Conservation (phyloP, 2,888 invertebrate genomes). For the Asteroscopus sphinx region DNA sequence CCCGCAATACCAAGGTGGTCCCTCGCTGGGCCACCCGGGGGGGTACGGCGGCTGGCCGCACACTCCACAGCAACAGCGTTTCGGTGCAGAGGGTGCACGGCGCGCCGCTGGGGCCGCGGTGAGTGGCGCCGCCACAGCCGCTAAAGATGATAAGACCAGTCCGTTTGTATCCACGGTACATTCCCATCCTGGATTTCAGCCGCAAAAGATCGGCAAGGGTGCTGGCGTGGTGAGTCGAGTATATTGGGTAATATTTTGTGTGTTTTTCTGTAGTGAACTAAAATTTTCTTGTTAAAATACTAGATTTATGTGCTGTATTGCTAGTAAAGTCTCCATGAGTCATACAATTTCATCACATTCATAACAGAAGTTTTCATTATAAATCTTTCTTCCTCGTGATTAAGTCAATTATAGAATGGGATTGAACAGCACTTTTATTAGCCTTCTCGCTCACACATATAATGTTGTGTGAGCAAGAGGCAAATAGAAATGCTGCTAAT, state of each 20-base stretch:
- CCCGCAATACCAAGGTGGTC: slow-evolving; percentile 86
- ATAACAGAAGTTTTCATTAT: too few species aligned
- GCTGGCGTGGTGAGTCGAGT: slow-evolving; percentile 85
- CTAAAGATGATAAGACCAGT: slow-evolving; percentile 92
- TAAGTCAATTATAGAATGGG: too few species aligned
- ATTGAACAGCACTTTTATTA: too few species aligned
- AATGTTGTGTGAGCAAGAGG: too few species aligned
- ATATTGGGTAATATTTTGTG: slow-evolving; percentile 54
- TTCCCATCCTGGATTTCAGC: slow-evolving; percentile 97
- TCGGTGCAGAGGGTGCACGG: slow-evolving; percentile 87
- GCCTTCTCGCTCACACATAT: too few species aligned
- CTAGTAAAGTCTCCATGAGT: too few species aligned
- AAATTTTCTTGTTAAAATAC: background rate
- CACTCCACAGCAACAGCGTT: slow-evolving; percentile 83
- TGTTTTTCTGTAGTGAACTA: slow-evolving; percentile 20
- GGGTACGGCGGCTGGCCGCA: slow-evolving; percentile 69
- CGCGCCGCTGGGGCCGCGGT: slow-evolving; percentile 70
- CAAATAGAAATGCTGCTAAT: too few species aligned
- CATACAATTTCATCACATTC: too few species aligned
- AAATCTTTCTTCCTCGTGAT: too few species aligned
- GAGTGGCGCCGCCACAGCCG: slow-evolving; percentile 64
- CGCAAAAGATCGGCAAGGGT: slow-evolving; percentile 97
- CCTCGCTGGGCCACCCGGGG: slow-evolving; percentile 74
- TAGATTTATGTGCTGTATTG: slow-evolving; percentile 9
- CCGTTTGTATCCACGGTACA: slow-evolving; percentile 97